A percentile compares a stretch with the other conserved stretches of the same genome.
Evolutionary conservation across 2,797 vertebrate genomes (phyloP).

Genomic region (Eutrigla gurnardus): DNA sequence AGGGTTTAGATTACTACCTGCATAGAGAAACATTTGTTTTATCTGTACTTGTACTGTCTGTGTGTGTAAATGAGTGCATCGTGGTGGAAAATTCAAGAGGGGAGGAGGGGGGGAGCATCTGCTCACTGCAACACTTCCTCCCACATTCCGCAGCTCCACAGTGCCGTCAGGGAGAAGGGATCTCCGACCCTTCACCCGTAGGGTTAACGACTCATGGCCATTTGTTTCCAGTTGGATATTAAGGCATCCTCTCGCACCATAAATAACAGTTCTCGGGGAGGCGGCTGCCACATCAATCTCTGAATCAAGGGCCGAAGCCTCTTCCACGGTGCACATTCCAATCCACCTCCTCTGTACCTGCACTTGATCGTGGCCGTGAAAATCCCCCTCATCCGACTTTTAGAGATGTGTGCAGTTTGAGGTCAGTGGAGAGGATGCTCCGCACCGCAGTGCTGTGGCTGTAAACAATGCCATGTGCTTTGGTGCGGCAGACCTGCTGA

Average conservation of each 20-base stretch:
- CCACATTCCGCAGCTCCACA: constrained; percentile 80
- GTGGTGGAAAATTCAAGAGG: constrained; percentile 33
- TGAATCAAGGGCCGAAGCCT: constrained; percentile 77
- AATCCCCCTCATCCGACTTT: constrained; percentile 17
- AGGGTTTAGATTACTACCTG: constrained; percentile 17
- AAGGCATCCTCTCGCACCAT: constrained; percentile 75
- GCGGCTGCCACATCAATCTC: constrained; percentile 60
- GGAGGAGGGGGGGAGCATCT: constrained; percentile 45
- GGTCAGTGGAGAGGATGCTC: constrained; percentile 9
- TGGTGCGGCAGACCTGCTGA: constrained; percentile 30
- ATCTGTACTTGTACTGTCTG: constrained; percentile 19
- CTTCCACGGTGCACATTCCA: constrained; percentile 79
- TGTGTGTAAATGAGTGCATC: constrained; percentile 37
- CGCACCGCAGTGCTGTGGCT: constrained; percentile 2
- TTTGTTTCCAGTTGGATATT: constrained; percentile 84
- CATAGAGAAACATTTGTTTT: constrained; percentile 20
- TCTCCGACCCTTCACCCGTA: constrained; percentile 77
- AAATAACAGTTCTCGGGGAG: constrained; percentile 77
- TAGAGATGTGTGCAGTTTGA: constrained; percentile 7
- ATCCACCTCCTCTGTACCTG: constrained; percentile 53
- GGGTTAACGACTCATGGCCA: constrained; percentile 82
- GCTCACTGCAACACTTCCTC: constrained; percentile 75
- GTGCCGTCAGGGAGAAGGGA: constrained; percentile 67
- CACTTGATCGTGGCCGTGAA: constrained; percentile 62
- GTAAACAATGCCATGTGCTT: constrained; percentile 62